Evolutionary conservation across 2,797 vertebrate genomes (phyloP), one percentile per base, ranked within the genome.

Genomic region (Hypotaenidia okinawae): DNA sequence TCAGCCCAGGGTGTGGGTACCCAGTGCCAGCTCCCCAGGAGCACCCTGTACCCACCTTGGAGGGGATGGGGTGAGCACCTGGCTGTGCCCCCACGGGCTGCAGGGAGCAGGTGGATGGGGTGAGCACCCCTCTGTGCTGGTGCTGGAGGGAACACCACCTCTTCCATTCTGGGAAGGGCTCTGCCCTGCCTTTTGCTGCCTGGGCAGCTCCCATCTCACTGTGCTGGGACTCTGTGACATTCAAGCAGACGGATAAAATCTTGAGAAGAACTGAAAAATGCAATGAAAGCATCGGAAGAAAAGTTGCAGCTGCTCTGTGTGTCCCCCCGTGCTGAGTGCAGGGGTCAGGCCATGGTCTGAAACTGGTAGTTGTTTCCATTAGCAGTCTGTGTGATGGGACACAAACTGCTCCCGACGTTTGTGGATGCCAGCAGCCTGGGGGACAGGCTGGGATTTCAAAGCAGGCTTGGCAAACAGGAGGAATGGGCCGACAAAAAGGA

Each of bases 261-360:
- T 86, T 81, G 61, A 81, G 62, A 79, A 82, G 81, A 24, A 84
- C 90, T 90, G 37, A 90, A 85, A 92, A 92, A 84, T 68, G 78
- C 93, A 64, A 16, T 82, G 41, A 47, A 94, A 92, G 57, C 63
- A 28, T 37, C 68, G 35, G 55, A 90, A 94, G 88, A 95, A 89
- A 92, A 59, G 72, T 67, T 95, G 90, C 93, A 94, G 93, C 93
- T 97, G 96, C 81, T 92, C 43, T 37, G 49, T 59, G 35, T 37
- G 35, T 25, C 70, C 67, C 19, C 19, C 55, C 39, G 35, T 30
- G 84, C 93, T 59, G 83, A 90, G 77, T 3, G 0, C 74, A 43
- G 76, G 75, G 76, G 64, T 94, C 91, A 94, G 35, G 30, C 45
- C 1, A 3, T 72, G 81, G 54, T 74, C 49, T 43, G 18, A 77